Base-by-base conservation (phyloP, 2,888 invertebrate genomes). In the Neria commutata region DNA sequence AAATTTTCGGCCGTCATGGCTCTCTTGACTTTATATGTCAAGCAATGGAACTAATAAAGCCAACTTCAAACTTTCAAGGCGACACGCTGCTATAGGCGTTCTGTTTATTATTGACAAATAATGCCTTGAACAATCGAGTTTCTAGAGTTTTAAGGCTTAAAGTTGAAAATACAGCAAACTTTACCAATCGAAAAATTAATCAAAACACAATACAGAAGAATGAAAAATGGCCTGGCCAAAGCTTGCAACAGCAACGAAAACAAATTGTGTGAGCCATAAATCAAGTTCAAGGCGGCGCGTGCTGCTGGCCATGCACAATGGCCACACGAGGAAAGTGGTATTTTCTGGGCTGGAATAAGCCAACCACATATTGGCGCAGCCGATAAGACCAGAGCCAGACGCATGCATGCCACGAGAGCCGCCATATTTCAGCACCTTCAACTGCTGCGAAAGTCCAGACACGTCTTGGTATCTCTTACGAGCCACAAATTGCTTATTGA, bases 201-300 rank as follows among this genome's bases (percentile, higher is more conserved):
- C 73, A 74, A 70, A 66, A 60, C 56, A 59, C 58, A 68, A 63
- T 64, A 58, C 54, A 21, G 52, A 34, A 60, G 26, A 68, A 74
- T 73, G 74, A 73, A 72, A 70, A 68, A 73, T 73, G 67, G 61
- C 54, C 65, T 62, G 67, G 68, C 70, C 70, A 72, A 71, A 71
- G 73, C 71, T 71, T 72, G 64, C 67, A 69, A 65, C 73, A 72
- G 63, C 69, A 72, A 72, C 73, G 71, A n/a, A 73, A 72, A 71
- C 71, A 72, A 72, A 73, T 71, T 71, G 71, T 71, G 71, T 73
- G 67, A 73, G 70, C 65, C 71, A 74, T 74, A 74, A 74, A 74
- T 74, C 74, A 74, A 71, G 67, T 66, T 66, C 25, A 40, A 1
- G 3, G 23, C 3, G 1, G 29, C n/a, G 29, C 29, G 29, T 29